Base-by-base conservation (phyloP, 64 coral and sea anemone genomes). In the Stichodactyla mertensii region DNA sequence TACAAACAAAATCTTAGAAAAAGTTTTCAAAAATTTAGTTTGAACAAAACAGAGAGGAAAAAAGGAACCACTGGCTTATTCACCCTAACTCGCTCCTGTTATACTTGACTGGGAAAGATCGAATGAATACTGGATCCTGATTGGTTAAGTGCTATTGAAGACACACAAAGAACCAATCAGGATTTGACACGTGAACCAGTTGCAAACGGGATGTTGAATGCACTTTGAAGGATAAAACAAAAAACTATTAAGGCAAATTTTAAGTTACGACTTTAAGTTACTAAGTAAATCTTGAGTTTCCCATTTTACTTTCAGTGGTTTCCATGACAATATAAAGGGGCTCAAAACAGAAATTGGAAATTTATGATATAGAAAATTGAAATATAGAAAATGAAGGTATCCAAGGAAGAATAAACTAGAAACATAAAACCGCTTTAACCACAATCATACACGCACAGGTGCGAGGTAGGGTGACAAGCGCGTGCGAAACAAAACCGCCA, bases 381-480 rank as follows among this genome's bases (percentile, higher is more conserved):
- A 9, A 15, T 58, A 6, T 58, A 11, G 56, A 58, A 58, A 58
- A 9, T 58, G 8, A 58, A 58, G 2, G 56, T 45, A 58, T 58
- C 56, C 56, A 58, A 58, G 56, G 8, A 58, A 45, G 36, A 58
- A 58, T 9, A 15, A 58, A 58, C 24, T 11, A 74, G 69, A 22
- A 69, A 69, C 24, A 8, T 9, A 20, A n/a, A 69, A 74, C 56
- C 14, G 56, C 56, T 11, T 15, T 74, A 74, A 74, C 69, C 69
- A 74, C 69, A 74, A 74, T 74, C 4, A 23, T 16, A 81, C 52
- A 54, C 78, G 2, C 78, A 81, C 78, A 81, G 78, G 78, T 81
- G 51, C 51, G 53, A 52, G 78, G 78, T 81, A 81, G 78, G 78
- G 78, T 81, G 78, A 81, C 52, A 54, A 11, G 78, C 52, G 69